These are phyloP conservation scores for Antechinus flavipes DNA, from an alignment of 2,113 vertebrate species.

Conservation along the genomic window DNA sequence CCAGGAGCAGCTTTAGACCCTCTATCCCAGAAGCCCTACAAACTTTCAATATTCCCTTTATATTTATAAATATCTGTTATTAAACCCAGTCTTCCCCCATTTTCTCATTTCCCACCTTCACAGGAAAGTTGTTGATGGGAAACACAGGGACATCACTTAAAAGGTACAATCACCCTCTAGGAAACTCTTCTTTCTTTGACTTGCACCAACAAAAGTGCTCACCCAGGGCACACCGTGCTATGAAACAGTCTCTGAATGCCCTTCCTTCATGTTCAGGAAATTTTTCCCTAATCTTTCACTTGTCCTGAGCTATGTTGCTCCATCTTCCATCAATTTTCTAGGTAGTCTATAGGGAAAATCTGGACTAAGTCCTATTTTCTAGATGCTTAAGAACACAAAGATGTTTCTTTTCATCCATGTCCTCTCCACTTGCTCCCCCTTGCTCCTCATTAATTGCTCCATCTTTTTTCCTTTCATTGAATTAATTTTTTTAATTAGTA, in stretches of 20 bases:
- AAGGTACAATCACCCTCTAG: no score
- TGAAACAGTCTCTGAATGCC: neutral
- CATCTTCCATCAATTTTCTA: neutral
- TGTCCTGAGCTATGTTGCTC: neutral
- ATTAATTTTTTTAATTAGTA: neutral
- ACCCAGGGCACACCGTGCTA: neutral
- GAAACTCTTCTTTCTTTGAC: no score
- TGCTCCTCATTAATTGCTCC: neutral
- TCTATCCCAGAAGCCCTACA: neutral
- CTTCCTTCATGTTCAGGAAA: neutral
- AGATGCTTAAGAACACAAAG: neutral
- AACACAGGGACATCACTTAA: no score
- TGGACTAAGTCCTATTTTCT: neutral
- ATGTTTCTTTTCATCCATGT: neutral
- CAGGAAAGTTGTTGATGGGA: no score
- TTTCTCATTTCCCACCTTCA: no score
- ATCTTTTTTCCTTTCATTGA: neutral
- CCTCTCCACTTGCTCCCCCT: neutral
- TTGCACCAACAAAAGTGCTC: no score
- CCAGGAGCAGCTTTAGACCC: neutral
- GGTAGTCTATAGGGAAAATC: neutral
- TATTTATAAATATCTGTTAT: neutral
- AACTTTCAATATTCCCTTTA: neutral
- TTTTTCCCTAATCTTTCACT: neutral
- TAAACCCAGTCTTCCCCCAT: no score